phyloP scores from a whole-genome alignment of 2,888 invertebrate genomes.

The Pemphredon lugubris region DNA sequence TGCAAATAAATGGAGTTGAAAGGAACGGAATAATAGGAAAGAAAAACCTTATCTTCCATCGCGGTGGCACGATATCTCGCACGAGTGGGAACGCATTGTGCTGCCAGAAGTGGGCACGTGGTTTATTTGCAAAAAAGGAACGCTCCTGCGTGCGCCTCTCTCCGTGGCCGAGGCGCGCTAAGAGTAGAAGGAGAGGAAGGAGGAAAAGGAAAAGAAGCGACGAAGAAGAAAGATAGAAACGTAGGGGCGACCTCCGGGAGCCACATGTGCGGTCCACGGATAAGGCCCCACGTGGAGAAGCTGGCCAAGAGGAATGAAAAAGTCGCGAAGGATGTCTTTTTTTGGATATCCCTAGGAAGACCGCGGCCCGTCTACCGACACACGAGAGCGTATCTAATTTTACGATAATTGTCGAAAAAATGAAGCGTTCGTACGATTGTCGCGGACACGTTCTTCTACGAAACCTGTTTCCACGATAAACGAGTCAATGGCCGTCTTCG shows the following conservation, averaged over 20 bases:
- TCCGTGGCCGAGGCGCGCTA: constrained; percentile 6
- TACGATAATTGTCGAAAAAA: no score
- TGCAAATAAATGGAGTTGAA: no score
- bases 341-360: constrained; percentile 42
- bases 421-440: no score
- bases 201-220: constrained; percentile 8
- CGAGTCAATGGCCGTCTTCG: no score
- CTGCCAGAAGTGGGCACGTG: constrained; percentile 39
- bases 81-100: constrained; percentile 32
- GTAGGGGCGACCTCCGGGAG: constrained; percentile 24
- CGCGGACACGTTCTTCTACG: no score
- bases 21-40: no score
- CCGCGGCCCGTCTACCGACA: no score
- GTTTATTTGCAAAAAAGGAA: constrained; percentile 64
- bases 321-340: constrained; percentile 28
- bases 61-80: constrained; percentile 51
- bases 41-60: constrained; percentile 32
- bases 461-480: no score
- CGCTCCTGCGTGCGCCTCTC: constrained; percentile 1
- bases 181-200: no score
- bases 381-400: no score
- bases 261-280: constrained; percentile 59
- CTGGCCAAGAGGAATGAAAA: constrained; percentile 54
- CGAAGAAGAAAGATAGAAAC: constrained; percentile 20
- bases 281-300: constrained; percentile 65